Conservation (phyloP, 2,888 invertebrate genomes). For the Dryadula phaetusa region DNA sequence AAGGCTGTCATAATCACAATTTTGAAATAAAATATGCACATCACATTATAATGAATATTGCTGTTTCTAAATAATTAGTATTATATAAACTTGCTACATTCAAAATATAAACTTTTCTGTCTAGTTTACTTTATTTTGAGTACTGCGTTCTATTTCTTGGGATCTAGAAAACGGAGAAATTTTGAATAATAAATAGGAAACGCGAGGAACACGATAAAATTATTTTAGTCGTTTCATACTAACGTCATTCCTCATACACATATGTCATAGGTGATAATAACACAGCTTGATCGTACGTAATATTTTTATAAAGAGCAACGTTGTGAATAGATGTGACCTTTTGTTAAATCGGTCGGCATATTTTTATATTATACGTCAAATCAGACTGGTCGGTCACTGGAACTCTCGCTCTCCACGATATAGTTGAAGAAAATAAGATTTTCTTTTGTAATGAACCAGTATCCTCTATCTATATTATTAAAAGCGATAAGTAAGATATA, state of each 20-base stretch:
- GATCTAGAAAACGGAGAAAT: not conserved
- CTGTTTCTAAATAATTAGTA: no score
- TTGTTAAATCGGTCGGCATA: slow-evolving; percentile 9
- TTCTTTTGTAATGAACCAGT: not conserved
- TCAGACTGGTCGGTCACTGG: slow-evolving; percentile 10
- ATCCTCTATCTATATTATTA: no score
- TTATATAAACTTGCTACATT: no score
- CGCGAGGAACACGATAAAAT: no score
- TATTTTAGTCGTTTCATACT: no score
- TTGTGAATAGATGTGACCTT: slow-evolving; percentile 15
- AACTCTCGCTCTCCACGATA: not conserved
- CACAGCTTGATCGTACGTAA: not conserved
- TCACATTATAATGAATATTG: no score
- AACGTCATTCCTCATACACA: not conserved
- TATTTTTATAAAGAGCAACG: slow-evolving; percentile 16
- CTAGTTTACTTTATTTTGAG: not conserved
- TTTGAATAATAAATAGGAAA: no score
- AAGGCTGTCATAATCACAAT: no score
- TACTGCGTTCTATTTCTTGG: no score
- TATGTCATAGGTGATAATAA: slow-evolving; percentile 2
- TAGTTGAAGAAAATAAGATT: not conserved
- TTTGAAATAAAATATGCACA: no score
- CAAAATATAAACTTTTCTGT: no score
- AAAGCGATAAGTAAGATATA: no score
- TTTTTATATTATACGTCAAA: slow-evolving; percentile 4